phyloP scores from a whole-genome alignment of 2,797 vertebrate species.

The Acanthurus lineatus region DNA sequence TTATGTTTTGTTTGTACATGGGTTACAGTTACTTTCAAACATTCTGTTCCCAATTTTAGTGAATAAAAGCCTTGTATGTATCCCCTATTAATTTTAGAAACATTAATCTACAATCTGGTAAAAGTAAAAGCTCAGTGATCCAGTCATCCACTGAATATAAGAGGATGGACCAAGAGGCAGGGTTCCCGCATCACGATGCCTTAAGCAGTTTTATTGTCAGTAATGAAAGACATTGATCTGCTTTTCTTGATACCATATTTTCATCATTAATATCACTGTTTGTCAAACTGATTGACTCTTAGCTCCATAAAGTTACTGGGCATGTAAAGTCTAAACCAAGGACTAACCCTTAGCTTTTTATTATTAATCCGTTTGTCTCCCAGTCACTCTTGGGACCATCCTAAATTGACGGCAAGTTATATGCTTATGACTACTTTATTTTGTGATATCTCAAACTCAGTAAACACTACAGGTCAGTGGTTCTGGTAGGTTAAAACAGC shows the following conservation, averaged over 20 bases:
- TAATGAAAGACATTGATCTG: not conserved
- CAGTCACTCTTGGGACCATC: not conserved
- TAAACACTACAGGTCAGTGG: not conserved
- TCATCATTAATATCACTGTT: no score
- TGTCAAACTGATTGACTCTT: not conserved
- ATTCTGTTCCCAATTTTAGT: not conserved
- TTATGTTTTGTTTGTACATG: no score
- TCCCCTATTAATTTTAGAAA: not conserved
- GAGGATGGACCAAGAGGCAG: not conserved
- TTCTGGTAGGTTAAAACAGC: slow-evolving; percentile 30
- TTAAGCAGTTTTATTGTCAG: not conserved
- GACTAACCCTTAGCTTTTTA: not conserved
- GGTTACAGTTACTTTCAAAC: not conserved
- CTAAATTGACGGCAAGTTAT: no score
- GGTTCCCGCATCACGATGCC: not conserved
- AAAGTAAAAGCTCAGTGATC: not conserved
- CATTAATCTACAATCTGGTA: not conserved
- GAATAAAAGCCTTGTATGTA: not conserved
- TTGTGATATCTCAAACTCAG: not conserved
- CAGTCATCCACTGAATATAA: not conserved
- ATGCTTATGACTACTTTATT: not conserved
- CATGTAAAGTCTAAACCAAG: not conserved
- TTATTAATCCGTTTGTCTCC: not conserved
- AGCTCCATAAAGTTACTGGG: no score
- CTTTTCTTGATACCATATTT: not conserved